These are phyloP conservation scores for human DNA, from an alignment of 2,113 vertebrate species.

Conservation along the genomic window GRCh38 chr21:22003501-22004000, in stretches of 20 bases:
- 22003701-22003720: background rate
- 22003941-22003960: no score
- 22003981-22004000: no score
- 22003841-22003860: no score
- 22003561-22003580: background rate
- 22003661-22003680: background rate
- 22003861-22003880: no score
- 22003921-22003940: no score
- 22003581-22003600: background rate
- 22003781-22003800: accelerated
- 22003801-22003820: no score
- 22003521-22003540: background rate
- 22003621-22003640: background rate
- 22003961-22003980: no score
- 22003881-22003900: no score
- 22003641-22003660: background rate
- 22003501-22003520: background rate
- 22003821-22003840: no score
- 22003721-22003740: background rate
- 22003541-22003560: background rate
- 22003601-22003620: background rate
- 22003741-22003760: background rate
- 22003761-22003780: no score
- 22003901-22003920: no score
- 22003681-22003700: background rate